These are phyloP conservation scores for Takifugu flavidus DNA, from an alignment of 2,113 vertebrate species.

Conservation along the genomic window DNA sequence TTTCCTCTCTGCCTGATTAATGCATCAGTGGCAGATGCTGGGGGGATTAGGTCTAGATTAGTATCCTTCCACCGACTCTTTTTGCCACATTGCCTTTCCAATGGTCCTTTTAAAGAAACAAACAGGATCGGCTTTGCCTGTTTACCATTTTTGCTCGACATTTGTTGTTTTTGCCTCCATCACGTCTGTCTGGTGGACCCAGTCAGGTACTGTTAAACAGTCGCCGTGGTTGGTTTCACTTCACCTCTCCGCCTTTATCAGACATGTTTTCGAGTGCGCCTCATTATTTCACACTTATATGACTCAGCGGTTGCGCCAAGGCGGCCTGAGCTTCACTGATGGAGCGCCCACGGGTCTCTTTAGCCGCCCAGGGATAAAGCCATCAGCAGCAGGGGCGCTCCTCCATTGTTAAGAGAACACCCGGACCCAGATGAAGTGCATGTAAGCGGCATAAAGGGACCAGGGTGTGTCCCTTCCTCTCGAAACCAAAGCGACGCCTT, in stretches of 20 bases:
- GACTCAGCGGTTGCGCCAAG: slow-evolving; percentile 42
- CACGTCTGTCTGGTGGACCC: slow-evolving; percentile 4
- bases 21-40: slow-evolving; percentile 74
- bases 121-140: slow-evolving; percentile 48
- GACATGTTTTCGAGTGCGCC: slow-evolving; percentile 43
- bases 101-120: slow-evolving; percentile 63
- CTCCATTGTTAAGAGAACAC: slow-evolving; percentile 48
- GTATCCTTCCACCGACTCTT: slow-evolving; percentile 66
- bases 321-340: slow-evolving; percentile 30
- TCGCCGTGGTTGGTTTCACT: slow-evolving; percentile 3
- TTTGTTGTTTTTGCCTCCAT: slow-evolving; percentile 27
- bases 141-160: slow-evolving; percentile 10
- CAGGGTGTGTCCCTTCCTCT: slow-evolving; percentile 64
- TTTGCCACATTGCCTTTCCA: slow-evolving; percentile 58
- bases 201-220: slow-evolving; percentile 19
- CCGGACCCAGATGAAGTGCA: slow-evolving; percentile 52
- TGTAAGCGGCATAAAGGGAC: slow-evolving; percentile 43
- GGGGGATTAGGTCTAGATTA: slow-evolving; percentile 75
- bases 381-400: slow-evolving; percentile 40
- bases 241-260: slow-evolving; percentile 1
- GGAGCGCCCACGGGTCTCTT: slow-evolving; percentile 43
- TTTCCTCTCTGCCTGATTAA: slow-evolving; percentile 76
- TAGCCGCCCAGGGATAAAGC: slow-evolving; percentile 49
- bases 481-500: slow-evolving; percentile 45
- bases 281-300: slow-evolving; percentile 56